Base-by-base conservation (phyloP, 2,888 invertebrate genomes). In the Andrena marginata region DNA sequence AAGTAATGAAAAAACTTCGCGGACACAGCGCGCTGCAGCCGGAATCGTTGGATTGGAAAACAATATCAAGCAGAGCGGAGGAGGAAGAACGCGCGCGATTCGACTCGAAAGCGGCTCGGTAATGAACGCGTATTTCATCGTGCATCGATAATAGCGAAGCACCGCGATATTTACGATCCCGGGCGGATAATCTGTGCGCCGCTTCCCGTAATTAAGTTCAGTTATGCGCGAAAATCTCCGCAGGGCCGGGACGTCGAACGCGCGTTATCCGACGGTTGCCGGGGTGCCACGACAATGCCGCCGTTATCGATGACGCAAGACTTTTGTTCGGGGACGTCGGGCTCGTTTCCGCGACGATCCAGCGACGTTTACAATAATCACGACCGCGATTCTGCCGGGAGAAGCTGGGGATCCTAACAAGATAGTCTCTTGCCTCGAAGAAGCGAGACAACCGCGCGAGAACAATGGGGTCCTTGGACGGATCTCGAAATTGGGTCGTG, bases 171-270 rank as follows among this genome's bases (percentile, higher is more conserved):
- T 84, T 80, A 80, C 49, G 59, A 70, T 59, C 69, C 60, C n/a
- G 65, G 49, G 20, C 70, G 56, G 72, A 63, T 84, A 77, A 77
- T 73, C 67, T 62, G 29, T 48, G 69, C 51, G 48, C 10, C 69
- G 74, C 26, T 78, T 75, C 75, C 56, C 69, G 54, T 77, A 84
- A 85, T 85, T 81, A 78, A 84, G 77, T 78, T 67, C 48, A 62
- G 62, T 68, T 63, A 48, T 56, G 65, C 60, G 42, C 23, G 62
- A 56, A 67, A 81, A 77, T 81, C 73, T 73, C 67, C n/a, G 60
- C 42, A 49, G 69, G 71, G 59, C 51, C 51, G 60, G 16, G 59
- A 54, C 35, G 31, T 26, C 10, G 49, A 56, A n/a, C 54, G 33
- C 54, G 62, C 42, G 48, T 51, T 48, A 71, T 49, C 63, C 48